A percentile compares a stretch with the other conserved stretches of the same genome.
These are phyloP conservation scores for Megalonaias nervosa DNA, from an alignment of 1,140 invertebrate genomes.

Conservation along the genomic window DNA sequence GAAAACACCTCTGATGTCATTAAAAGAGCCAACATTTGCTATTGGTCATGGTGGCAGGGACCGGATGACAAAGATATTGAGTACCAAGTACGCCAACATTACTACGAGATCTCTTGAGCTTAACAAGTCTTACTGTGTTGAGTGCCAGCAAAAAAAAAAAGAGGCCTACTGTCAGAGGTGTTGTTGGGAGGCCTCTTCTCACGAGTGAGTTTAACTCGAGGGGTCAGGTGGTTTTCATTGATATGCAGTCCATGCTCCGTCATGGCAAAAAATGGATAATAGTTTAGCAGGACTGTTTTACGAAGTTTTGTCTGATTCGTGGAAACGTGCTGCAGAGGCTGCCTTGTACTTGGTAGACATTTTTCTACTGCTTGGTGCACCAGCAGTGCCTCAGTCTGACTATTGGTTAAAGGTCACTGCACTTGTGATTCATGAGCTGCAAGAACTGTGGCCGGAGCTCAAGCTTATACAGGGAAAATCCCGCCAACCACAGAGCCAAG, in stretches of 20 bases:
- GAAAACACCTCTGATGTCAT: too few relatives aligned
- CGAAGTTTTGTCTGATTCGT: constrained; percentile 16
- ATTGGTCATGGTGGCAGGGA: too few relatives aligned
- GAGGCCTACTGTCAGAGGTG: too few relatives aligned
- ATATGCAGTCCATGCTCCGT: constrained; percentile 18
- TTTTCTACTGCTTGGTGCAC: not conserved
- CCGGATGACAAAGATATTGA: too few relatives aligned
- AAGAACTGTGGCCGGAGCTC: constrained; percentile 38
- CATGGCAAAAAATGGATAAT: constrained; percentile 13
- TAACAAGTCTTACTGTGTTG: too few relatives aligned
- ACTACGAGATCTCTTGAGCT: too few relatives aligned
- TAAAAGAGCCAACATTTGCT: too few relatives aligned
- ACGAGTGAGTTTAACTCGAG: constrained; percentile 23
- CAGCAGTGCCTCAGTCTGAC: constrained; percentile 41
- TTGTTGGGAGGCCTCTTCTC: not conserved
- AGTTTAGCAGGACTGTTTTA: constrained; percentile 20
- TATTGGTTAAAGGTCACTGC: constrained; percentile 40
- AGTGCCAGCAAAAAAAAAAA: too few relatives aligned
- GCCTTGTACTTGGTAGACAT: not conserved
- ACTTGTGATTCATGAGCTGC: constrained; percentile 36
- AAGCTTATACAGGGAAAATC: constrained; percentile 48
- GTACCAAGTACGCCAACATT: too few relatives aligned
- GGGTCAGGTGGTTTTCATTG: constrained; percentile 19
- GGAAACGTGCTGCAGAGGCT: not conserved
- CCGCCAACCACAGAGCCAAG: constrained; percentile 49